phyloP scores from a whole-genome alignment of 2,113 vertebrate genomes.

The Lepus americanus region DNA sequence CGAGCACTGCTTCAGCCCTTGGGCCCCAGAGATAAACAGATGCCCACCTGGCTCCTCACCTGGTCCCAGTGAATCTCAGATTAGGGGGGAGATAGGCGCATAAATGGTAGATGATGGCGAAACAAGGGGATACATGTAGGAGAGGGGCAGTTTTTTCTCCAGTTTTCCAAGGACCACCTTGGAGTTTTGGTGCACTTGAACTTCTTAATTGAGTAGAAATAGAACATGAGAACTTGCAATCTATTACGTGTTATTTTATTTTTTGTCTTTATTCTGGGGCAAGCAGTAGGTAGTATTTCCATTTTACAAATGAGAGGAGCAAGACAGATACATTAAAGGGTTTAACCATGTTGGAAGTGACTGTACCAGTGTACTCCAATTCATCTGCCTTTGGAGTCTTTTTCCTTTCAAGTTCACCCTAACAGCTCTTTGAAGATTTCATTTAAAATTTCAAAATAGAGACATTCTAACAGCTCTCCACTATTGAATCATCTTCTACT shows the following conservation, averaged over 20 bases:
- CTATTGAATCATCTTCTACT: not conserved
- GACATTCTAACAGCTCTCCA: not conserved
- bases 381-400: not conserved
- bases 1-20: not conserved
- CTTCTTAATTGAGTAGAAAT: not conserved
- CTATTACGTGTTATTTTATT: not conserved
- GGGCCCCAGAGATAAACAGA: not conserved
- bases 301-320: not conserved
- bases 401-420: not conserved
- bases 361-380: not conserved
- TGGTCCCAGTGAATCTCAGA: not conserved
- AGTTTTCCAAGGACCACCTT: not conserved
- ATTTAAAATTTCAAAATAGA: not conserved
- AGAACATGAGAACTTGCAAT: not conserved
- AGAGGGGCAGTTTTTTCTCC: not conserved
- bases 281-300: not conserved
- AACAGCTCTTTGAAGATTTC: not conserved
- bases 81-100: not conserved
- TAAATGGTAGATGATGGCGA: not conserved
- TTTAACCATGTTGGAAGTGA: not conserved
- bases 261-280: not conserved
- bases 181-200: not conserved
- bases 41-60: not conserved
- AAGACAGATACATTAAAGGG: not conserved
- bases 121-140: not conserved